These are phyloP conservation scores for Micromys minutus DNA, from an alignment of 2,113 vertebrate species.

Conservation along the genomic window DNA sequence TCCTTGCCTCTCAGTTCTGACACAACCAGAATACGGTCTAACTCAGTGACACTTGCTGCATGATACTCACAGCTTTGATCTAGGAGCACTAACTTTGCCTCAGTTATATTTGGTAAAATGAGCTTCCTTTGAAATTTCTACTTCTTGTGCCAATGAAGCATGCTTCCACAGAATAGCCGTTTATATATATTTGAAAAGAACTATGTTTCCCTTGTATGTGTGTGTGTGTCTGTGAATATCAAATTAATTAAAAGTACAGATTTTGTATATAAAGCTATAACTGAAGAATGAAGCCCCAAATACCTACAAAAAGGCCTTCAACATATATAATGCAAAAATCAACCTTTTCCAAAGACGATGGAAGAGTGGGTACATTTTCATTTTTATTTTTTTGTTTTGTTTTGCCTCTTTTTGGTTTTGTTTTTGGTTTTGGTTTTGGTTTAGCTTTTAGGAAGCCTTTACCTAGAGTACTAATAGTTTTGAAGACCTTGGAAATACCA, in stretches of 20 bases:
- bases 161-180: not conserved
- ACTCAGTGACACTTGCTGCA: not conserved
- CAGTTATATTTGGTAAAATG: not conserved
- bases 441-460: not conserved
- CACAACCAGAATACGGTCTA: not conserved
- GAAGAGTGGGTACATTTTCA: not conserved
- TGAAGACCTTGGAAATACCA: not conserved
- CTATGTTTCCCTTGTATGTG: not conserved
- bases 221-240: not conserved
- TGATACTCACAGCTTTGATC: not conserved
- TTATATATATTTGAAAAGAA: constrained; percentile 8
- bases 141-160: not conserved
- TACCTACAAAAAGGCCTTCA: constrained; percentile 21
- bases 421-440: not conserved
- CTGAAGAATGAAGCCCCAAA: not conserved
- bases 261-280: not conserved
- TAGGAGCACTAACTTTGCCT: not conserved
- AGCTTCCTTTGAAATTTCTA: constrained; percentile 35
- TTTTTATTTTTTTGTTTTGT: too few species aligned
- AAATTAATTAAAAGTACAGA: constrained; percentile 12
- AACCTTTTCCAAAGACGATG: not conserved
- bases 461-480: not conserved
- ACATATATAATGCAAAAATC: not conserved
- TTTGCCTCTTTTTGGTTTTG: too few species aligned
- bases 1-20: not conserved